Conservation (phyloP, 2,113 vertebrate genomes). For the Platysteira castanea region DNA sequence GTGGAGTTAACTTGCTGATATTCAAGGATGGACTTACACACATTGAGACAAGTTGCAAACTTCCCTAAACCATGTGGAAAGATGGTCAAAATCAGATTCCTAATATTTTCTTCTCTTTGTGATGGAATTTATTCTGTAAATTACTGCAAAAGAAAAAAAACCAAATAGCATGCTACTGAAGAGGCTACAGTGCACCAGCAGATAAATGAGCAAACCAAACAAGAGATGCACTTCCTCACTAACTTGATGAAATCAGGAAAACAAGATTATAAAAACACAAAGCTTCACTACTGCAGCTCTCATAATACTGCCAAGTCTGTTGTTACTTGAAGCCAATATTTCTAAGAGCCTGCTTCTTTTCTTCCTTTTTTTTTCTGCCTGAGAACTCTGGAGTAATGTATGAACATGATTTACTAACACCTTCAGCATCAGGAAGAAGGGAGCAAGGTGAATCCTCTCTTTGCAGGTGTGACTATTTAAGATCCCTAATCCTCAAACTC, state of each 20-base stretch:
- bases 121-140: not conserved
- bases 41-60: not conserved
- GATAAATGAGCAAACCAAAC: not conserved
- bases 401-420: not conserved
- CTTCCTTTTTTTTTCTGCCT: not conserved
- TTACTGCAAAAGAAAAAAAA: not conserved
- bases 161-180: not conserved
- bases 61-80: not conserved
- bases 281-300: not conserved
- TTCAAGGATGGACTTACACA: not conserved
- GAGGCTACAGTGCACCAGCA: not conserved
- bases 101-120: not conserved
- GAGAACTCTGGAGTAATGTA: not conserved
- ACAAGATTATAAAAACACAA: not conserved
- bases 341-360: not conserved
- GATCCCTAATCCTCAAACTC: not conserved
- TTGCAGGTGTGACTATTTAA: not conserved
- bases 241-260: not conserved
- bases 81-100: not conserved
- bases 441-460: not conserved
- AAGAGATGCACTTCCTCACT: not conserved
- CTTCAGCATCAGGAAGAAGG: not conserved
- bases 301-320: not conserved
- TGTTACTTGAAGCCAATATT: not conserved
- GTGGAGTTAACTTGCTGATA: not conserved